Conservation (phyloP, 2,113 vertebrate species). For the Morphnarchus princeps region DNA sequence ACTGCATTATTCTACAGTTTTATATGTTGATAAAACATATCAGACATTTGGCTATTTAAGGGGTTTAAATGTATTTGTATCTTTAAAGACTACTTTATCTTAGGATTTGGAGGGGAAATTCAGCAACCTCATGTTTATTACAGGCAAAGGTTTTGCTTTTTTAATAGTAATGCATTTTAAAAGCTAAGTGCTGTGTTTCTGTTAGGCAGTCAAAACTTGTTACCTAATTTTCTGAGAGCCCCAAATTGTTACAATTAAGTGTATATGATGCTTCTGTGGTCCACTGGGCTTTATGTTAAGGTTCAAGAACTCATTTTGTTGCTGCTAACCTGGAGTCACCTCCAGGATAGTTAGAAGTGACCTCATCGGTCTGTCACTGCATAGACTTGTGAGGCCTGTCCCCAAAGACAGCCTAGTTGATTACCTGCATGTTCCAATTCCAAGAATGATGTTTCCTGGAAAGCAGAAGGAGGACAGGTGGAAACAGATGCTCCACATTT, state of each 20-base stretch:
- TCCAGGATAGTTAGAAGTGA: background rate
- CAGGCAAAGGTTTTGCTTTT: background rate
- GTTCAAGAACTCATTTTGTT: background rate
- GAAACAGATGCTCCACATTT: accelerated
- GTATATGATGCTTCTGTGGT: background rate
- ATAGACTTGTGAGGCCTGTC: background rate
- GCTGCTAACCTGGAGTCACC: background rate
- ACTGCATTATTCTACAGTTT: background rate
- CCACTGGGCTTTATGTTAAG: background rate
- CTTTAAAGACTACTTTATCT: background rate
- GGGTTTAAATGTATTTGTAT: background rate
- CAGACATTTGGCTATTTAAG: background rate
- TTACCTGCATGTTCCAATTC: background rate
- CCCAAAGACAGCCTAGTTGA: background rate
- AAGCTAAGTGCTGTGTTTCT: background rate
- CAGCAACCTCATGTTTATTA: background rate
- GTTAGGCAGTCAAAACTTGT: background rate
- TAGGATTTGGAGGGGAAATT: background rate
- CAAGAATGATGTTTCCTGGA: background rate
- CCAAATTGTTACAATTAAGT: background rate
- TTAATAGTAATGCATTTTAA: background rate
- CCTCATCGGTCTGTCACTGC: background rate
- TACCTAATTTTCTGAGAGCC: background rate
- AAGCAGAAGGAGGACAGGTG: background rate
- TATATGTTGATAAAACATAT: background rate